Percentiles rank a stretch among this genome's conserved stretches.
These are phyloP conservation scores for Pungitius pungitius DNA, from an alignment of 2,113 vertebrate species.

Conservation along the genomic window DNA sequence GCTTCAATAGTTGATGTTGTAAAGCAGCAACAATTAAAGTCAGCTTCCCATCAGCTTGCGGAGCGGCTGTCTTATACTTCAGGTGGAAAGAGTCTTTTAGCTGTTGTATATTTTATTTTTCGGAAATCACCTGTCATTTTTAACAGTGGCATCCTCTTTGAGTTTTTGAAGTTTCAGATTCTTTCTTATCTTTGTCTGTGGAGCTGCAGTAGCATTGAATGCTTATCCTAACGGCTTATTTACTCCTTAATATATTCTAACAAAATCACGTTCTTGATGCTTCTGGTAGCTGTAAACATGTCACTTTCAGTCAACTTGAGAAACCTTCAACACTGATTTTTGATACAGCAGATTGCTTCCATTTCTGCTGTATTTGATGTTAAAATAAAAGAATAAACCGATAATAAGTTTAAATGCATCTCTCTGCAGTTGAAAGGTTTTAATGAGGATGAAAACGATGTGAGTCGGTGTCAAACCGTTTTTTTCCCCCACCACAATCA, in stretches of 20 bases:
- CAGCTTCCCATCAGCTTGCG: background rate
- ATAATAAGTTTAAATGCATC: background rate
- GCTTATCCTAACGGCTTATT: background rate
- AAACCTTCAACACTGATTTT: constrained; percentile 13
- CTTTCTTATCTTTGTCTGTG: background rate
- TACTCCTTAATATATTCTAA: constrained; percentile 1
- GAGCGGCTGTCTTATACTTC: background rate
- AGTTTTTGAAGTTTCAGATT: background rate
- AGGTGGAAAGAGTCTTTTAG: no score
- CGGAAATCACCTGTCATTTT: background rate
- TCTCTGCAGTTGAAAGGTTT: background rate
- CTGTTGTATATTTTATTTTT: background rate
- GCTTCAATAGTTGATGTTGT: constrained; percentile 3
- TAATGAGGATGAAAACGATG: constrained; percentile 1
- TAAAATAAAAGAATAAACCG: background rate
- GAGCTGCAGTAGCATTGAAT: background rate
- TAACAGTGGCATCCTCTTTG: background rate
- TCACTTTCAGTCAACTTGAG: background rate
- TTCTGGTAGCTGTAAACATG: background rate
- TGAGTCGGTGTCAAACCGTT: background rate
- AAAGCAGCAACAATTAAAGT: background rate
- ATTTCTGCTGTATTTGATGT: background rate
- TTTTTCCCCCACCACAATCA: background rate
- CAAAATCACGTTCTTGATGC: background rate
- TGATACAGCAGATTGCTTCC: background rate